Evolutionary conservation across 1,140 invertebrate genomes (phyloP), one percentile per base, ranked within the genome.

Genomic region (Danaus melanippus): DNA sequence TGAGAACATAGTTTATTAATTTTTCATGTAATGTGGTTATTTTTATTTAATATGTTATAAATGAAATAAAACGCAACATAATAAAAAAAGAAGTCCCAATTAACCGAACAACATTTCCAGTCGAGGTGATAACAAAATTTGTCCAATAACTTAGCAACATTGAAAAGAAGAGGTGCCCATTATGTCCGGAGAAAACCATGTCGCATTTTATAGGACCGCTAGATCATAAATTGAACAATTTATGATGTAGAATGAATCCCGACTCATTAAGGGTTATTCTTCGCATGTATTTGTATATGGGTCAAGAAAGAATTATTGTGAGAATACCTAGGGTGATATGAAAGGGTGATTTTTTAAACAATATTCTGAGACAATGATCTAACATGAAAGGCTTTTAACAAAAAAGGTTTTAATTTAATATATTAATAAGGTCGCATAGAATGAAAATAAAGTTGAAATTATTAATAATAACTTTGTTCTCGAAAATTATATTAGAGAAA

Each of bases 191-290:
- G 72, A 69, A 71, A 69, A 83, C 76, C 80, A 61, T 82, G 80
- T 79, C 80, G 53, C 72, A 85, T 82, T 83, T 83, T 76, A 85
- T 83, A 77, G 79, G 69, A 78, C 82, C 21, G 21, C 21, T 69
- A 73, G 72, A 62, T 71, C 69, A 81, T 86, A 86, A 86, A 86
- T 84, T 84, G 65, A 61, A 60, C 62, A 86, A 59, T 86, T 86
- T 86, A 86, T 86, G 76, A 71, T 54, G 76, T 83, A 84, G 80
- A 86, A 79, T 78, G 84, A 82, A 85, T 79, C 68, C 66, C 59
- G 60, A 56, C 72, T 86, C 83, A 86, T 86, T 86, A 86, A 73
- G 56, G 73, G 69, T 71, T 74, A 83, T 86, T 86, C 80, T 84
- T 54, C 50, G 46, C 53, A 61, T 64, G 69, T 76, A 68, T 70